Base-by-base conservation (phyloP, 2,888 invertebrate species). In the Eilema sororculum region DNA sequence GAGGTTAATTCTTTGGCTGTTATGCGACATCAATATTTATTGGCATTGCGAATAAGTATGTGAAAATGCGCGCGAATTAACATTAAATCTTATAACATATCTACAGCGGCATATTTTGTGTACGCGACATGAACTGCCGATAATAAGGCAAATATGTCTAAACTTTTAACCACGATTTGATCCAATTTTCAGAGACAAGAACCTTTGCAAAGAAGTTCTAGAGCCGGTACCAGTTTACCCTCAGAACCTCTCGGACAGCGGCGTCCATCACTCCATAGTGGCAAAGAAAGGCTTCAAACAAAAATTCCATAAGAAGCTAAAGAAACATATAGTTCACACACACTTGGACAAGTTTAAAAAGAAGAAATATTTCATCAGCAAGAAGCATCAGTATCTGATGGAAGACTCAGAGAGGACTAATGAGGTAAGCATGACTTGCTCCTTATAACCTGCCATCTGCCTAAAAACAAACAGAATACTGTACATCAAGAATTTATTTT, bases 221-320 rank as follows among this genome's bases (percentile, higher is more conserved):
- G 81, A 88, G 28, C 85, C 88, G 4, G 80, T 87, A 16, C 89
- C 91, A 0, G 65, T 81, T 8, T 92, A 92, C 78, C 82, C 90
- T 0, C 81, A 87, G 71, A 93, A 94, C 71, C 63, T 89, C 58
- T 85, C 92, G 3, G 88, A 85, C 24, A 89, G 86, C 73, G 92
- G 90, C n/a, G 76, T 86, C 2, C 93, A 93, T 75, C 92, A 92
- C 60, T 77, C 91, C 0, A 92, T 94, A 76, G 94, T 94, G 0
- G 83, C 93, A 0, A 95, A 95, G 71, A 95, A 95, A 73, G 94
- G 95, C 0, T 88, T 91, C 79, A 93, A 90, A 78, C 80, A 86
- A 22, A 94, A 94, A 80, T 84, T 85, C 69, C 90, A 92, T 77
- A 92, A 92, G 75, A 92, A 90, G 75, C 71, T 87, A 2, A 93